Conservation (phyloP, 2,888 invertebrate genomes). For the Hedychridium roseum region DNA sequence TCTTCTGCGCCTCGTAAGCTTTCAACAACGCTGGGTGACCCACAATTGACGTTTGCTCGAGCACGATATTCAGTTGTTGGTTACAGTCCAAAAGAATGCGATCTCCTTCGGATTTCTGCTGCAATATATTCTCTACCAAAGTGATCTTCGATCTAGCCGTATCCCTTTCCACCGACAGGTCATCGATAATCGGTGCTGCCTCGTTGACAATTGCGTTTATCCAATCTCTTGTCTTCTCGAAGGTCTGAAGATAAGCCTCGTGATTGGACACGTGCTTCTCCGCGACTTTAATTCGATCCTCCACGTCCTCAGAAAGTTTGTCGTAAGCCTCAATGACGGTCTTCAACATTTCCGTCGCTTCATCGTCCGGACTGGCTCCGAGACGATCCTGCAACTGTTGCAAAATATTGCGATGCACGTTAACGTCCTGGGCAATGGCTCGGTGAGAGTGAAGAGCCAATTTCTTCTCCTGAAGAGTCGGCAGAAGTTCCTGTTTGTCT, state of each 20-base stretch:
- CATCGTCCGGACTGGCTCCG: constrained; percentile 79
- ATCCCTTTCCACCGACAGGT: constrained; percentile 80
- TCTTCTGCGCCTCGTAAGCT: constrained; percentile 77
- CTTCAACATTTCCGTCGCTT: constrained; percentile 77
- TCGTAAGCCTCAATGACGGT: constrained; percentile 79
- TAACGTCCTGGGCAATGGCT: constrained; percentile 84
- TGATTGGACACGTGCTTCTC: constrained; percentile 82
- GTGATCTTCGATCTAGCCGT: constrained; percentile 78
- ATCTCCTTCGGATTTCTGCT: constrained; percentile 78
- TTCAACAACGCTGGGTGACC: constrained; percentile 75
- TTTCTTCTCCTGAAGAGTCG: constrained; percentile 89
- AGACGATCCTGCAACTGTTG: constrained; percentile 86
- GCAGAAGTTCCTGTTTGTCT: constrained; percentile 75
- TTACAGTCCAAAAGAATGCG: constrained; percentile 75
- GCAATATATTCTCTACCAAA: constrained; percentile 78
- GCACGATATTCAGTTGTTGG: constrained; percentile 74
- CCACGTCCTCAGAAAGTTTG: constrained; percentile 73
- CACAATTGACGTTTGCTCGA: constrained; percentile 78
- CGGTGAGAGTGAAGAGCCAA: constrained; percentile 83
- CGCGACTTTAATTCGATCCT: constrained; percentile 71
- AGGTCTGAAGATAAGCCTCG: constrained; percentile 81
- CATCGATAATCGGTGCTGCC: constrained; percentile 77
- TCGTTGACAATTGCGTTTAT: constrained; percentile 81
- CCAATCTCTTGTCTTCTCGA: constrained; percentile 86
- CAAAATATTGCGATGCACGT: constrained; percentile 83